Evolutionary conservation across 2,797 vertebrate species (phyloP).

Genomic region (Clarias fuscus): DNA sequence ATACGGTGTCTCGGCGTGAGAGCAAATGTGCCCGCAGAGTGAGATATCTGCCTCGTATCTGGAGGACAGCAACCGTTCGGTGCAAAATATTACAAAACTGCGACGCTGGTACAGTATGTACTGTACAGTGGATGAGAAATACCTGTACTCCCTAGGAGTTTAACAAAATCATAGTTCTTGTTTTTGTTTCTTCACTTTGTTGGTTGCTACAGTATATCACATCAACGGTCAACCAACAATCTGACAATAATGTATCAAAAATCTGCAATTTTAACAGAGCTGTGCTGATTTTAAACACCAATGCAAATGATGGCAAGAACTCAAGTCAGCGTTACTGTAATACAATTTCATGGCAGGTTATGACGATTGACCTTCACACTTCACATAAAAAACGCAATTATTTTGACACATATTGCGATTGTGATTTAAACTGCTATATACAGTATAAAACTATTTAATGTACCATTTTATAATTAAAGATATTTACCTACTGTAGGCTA

Average conservation of each 20-base stretch:
- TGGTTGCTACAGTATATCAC: neutral
- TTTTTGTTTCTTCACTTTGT: neutral
- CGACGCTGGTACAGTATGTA: slow-evolving; percentile 1
- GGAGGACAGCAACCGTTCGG: slow-evolving; percentile 14
- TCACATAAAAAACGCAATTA: no score
- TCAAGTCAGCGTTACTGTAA: neutral
- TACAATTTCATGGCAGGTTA: neutral
- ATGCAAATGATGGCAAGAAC: neutral
- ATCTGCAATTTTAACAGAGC: neutral
- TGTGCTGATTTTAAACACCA: neutral
- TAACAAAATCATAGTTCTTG: neutral
- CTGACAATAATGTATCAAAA: neutral
- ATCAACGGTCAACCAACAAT: neutral
- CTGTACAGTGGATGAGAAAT: neutral
- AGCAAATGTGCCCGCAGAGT: slow-evolving; percentile 41
- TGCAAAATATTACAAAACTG: slow-evolving; percentile 28
- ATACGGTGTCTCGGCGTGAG: slow-evolving; percentile 35
- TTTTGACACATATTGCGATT: no score
- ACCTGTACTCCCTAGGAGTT: neutral
- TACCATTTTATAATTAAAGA: no score
- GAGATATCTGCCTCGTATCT: slow-evolving; percentile 45
- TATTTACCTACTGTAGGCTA: no score
- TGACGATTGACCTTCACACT: neutral
- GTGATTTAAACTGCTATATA: no score
- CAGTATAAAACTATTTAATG: no score